A percentile compares a stretch with the other conserved stretches of the same genome.
Evolutionary conservation across 1,140 invertebrate genomes (phyloP).

Genomic region (Eupristina koningsbergeri): DNA sequence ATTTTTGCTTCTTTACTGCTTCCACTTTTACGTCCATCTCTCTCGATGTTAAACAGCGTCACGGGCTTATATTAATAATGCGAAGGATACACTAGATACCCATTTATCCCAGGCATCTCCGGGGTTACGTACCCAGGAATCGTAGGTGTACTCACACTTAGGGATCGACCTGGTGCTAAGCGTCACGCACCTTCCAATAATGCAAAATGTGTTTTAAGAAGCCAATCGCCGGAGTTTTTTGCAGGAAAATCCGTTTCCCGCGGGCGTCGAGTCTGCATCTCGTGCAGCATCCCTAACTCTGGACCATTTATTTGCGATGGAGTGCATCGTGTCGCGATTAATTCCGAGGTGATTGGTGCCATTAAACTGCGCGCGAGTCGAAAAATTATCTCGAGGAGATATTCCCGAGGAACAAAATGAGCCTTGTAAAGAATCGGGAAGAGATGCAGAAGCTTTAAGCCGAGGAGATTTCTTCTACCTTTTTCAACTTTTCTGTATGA

Average conservation of each 20-base stretch:
- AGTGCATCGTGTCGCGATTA: constrained; percentile 29
- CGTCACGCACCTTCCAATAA: constrained; percentile 19
- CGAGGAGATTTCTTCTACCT: background rate
- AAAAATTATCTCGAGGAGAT: background rate
- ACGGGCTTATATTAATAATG: background rate
- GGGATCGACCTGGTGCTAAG: background rate
- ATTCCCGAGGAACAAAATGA: background rate
- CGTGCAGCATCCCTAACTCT: no score
- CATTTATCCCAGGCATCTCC: constrained; percentile 3
- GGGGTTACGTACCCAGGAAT: background rate
- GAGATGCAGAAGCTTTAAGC: background rate
- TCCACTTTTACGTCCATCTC: background rate
- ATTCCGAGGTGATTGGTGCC: constrained; percentile 34
- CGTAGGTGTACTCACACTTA: background rate
- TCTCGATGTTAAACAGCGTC: background rate
- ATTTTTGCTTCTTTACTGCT: background rate
- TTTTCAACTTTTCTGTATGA: background rate
- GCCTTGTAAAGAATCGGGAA: background rate
- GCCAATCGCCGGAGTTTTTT: background rate
- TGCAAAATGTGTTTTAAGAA: background rate
- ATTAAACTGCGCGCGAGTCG: background rate
- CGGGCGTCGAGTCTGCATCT: no score
- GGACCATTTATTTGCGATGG: no score
- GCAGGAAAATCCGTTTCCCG: background rate
- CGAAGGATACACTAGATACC: background rate